Evolutionary conservation across 2,113 vertebrate species (phyloP).

Genomic region (Sigmodon hispidus): DNA sequence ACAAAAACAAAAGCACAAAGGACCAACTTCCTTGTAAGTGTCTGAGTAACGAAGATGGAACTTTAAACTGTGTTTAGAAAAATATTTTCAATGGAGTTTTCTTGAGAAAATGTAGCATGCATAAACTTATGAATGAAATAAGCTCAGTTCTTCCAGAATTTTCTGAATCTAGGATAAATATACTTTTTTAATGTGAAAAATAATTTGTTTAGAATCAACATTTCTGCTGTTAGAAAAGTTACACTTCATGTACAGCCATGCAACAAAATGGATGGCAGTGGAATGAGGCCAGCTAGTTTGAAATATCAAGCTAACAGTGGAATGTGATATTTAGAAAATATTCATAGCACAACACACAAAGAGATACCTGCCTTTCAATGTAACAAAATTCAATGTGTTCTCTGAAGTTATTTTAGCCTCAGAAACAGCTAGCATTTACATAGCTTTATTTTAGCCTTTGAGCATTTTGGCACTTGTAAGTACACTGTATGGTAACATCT

Average conservation of each 20-base stretch:
- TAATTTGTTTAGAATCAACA: conserved; percentile 45
- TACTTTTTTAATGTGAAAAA: conserved; percentile 59
- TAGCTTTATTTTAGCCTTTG: neutral
- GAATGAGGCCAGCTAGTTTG: conserved; percentile 59
- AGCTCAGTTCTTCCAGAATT: conserved; percentile 38
- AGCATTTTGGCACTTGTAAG: neutral
- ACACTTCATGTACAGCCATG: conserved; percentile 69
- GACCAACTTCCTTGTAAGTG: conserved; percentile 38
- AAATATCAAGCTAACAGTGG: conserved; percentile 58
- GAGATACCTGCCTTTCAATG: conserved; percentile 48
- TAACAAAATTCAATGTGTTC: conserved; percentile 45
- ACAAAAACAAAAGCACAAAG: conserved; percentile 58
- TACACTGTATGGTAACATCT: neutral
- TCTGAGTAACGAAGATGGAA: conserved; percentile 41
- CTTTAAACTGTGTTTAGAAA: conserved; percentile 61
- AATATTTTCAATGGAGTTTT: conserved; percentile 45
- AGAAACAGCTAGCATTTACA: conserved; percentile 32
- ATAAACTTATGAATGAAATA: conserved; percentile 41
- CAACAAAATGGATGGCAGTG: conserved; percentile 53
- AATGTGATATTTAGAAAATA: conserved; percentile 68
- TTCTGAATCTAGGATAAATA: conserved; percentile 47
- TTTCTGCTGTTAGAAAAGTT: conserved; percentile 55
- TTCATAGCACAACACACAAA: conserved; percentile 53
- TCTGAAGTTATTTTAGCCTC: conserved; percentile 35
- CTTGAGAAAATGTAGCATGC: conserved; percentile 1